Percentiles rank a stretch among this genome's conserved stretches.
These are phyloP conservation scores for Pyrrhia umbra DNA, from an alignment of 2,888 invertebrate species.

Conservation along the genomic window DNA sequence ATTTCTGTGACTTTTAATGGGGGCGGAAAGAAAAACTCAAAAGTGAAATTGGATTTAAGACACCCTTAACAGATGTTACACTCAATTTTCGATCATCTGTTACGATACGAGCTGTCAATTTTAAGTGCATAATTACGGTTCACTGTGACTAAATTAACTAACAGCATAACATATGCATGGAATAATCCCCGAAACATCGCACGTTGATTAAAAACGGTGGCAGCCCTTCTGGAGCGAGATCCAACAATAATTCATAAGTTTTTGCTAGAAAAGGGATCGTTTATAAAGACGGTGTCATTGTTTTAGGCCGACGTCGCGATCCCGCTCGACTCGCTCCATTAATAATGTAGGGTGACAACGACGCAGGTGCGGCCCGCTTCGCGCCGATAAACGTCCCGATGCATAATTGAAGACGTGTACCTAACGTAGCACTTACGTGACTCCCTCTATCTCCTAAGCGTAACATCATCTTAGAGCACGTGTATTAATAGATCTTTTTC, in stretches of 20 bases:
- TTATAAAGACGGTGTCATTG: conserved; percentile 73
- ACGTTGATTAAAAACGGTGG: conserved; percentile 60
- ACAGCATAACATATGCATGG: conserved; percentile 32
- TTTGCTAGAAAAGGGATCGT: conserved; percentile 68
- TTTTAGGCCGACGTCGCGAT: conserved; percentile 66
- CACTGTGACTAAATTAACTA: conserved; percentile 18
- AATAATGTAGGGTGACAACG: conserved; percentile 87
- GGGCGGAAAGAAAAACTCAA: conserved; percentile 38
- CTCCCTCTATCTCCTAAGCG: conserved; percentile 71
- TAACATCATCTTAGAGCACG: conserved; percentile 67
- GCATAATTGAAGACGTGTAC: conserved; percentile 87
- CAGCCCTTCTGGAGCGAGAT: conserved; percentile 52
- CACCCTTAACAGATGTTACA: conserved; percentile 29
- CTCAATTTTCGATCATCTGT: neutral
- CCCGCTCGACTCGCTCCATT: conserved; percentile 73
- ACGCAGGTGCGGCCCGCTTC: conserved; percentile 80
- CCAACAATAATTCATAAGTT: conserved; percentile 71
- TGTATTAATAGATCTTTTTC: conserved; percentile 74
- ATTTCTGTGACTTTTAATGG: conserved; percentile 46
- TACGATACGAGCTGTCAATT: neutral
- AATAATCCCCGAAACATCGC: conserved; percentile 42
- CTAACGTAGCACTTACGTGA: conserved; percentile 75
- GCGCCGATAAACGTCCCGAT: conserved; percentile 84
- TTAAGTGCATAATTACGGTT: conserved; percentile 3
- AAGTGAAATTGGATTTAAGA: conserved; percentile 36